These are phyloP conservation scores for Platysternon megacephalum DNA, from an alignment of 2,113 vertebrate species.

Conservation along the genomic window DNA sequence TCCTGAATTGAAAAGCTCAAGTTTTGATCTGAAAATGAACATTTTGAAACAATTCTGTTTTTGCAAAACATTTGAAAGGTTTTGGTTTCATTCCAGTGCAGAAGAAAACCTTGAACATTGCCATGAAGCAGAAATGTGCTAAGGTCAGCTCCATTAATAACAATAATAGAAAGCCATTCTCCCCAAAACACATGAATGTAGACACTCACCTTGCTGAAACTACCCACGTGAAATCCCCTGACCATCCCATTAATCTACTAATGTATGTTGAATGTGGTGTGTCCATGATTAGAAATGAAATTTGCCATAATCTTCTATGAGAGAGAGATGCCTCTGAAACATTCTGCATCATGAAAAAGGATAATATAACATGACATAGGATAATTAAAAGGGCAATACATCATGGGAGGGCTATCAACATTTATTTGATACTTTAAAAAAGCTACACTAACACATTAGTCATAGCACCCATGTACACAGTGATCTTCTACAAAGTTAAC, in stretches of 20 bases:
- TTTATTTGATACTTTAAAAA: background rate
- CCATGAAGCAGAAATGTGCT: too few relatives aligned
- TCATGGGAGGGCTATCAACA: fast-evolving
- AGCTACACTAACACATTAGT: background rate
- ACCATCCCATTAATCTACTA: background rate
- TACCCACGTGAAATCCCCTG: background rate
- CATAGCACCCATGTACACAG: fast-evolving
- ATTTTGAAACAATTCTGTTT: too few relatives aligned
- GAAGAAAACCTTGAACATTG: too few relatives aligned
- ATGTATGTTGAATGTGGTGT: background rate
- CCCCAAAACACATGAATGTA: background rate
- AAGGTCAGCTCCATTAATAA: too few relatives aligned
- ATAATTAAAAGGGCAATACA: background rate
- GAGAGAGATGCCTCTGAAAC: background rate
- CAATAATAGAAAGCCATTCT: background rate
- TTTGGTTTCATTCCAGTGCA: too few relatives aligned
- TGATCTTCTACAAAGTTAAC: fast-evolving
- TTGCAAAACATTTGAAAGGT: too few relatives aligned
- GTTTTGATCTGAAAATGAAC: too few relatives aligned
- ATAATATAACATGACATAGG: background rate
- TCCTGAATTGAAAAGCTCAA: too few relatives aligned
- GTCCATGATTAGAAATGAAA: background rate
- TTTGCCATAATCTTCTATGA: background rate
- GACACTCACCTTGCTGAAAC: background rate
- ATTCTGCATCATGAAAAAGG: background rate